phyloP scores from a whole-genome alignment of 1,140 invertebrate species.

The Pararge aegeria region DNA sequence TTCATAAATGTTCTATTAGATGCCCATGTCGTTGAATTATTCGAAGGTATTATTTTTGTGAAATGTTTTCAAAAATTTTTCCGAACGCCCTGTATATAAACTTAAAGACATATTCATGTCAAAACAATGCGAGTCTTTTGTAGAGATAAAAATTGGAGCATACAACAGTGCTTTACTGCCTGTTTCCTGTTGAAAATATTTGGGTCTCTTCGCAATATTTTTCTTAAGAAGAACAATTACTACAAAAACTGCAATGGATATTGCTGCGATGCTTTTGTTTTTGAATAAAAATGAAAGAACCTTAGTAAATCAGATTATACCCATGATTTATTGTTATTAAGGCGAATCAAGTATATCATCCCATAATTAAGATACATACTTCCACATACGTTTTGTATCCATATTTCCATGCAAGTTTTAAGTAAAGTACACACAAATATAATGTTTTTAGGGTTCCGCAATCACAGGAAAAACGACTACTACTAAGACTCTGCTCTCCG shows the following conservation, averaged over 20 bases:
- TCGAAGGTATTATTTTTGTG: no score
- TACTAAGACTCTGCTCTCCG: no score
- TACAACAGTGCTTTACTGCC: slow-evolving; percentile 6
- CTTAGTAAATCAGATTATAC: neutral
- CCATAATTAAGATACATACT: no score
- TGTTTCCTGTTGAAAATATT: slow-evolving; percentile 23
- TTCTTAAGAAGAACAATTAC: slow-evolving; percentile 6
- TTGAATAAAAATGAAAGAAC: neutral
- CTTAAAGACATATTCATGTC: neutral
- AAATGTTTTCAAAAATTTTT: neutral
- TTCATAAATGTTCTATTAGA: no score
- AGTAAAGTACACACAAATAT: no score
- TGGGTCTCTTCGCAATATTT: slow-evolving; percentile 19
- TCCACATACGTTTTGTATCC: no score
- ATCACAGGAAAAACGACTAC: no score
- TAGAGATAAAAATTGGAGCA: slow-evolving; percentile 29
- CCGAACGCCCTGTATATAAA: neutral
- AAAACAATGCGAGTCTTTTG: slow-evolving; percentile 20
- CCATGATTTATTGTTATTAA: no score
- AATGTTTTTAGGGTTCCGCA: no score
- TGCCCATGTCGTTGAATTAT: no score
- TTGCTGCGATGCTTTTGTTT: neutral
- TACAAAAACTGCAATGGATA: neutral
- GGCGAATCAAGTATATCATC: no score
- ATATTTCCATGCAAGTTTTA: no score